Base-by-base conservation (phyloP, 2,888 invertebrate species). In the Sericinus montela region DNA sequence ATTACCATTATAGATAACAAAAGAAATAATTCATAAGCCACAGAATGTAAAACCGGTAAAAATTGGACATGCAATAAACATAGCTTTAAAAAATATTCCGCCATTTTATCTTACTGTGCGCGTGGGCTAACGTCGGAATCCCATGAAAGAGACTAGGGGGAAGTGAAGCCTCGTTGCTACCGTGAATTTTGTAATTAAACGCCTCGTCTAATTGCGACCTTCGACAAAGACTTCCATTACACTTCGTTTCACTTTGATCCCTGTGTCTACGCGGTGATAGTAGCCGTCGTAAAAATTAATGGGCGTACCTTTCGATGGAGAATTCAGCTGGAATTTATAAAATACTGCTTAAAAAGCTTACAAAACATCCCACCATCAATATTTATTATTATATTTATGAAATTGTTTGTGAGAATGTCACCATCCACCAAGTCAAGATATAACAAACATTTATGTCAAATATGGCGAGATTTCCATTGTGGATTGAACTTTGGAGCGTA, bases 131-230 rank as follows among this genome's bases (percentile, higher is more conserved):
- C 52, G 52, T 46, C 72, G 70, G 84, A 86, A 87, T 84, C 83
- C 86, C 68, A 69, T 77, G 72, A 81, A 84, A 76, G 77, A 75
- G 77, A 75, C 74, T 63, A 70, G 78, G 81, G n/a, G 82, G 77
- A 75, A 65, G 75, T 68, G 85, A 87, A 87, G 83, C 87, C 87
- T 73, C 72, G 74, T 69, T 72, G 77, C 76, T 75, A 74, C 81
- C 72, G 73, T 80, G 80, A 85, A 80, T 80, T 80, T 74, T 70
- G 86, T 86, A 86, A 87, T 87, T 87, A 86, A 87, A 84, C 80
- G 84, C 81, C 77, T 78, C 76, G 81, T 81, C 78, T 86, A 81
- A 86, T 83, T 79, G 79, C 76, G 75, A 78, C 82, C 84, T 85
- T 79, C 71, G 78, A 67, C 73, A 72, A 67, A 60, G 57, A 55